Percentiles rank a stretch among this genome's conserved stretches.
Evolutionary conservation across 2,888 invertebrate species (phyloP).

Genomic region (Xestia xanthographa): DNA sequence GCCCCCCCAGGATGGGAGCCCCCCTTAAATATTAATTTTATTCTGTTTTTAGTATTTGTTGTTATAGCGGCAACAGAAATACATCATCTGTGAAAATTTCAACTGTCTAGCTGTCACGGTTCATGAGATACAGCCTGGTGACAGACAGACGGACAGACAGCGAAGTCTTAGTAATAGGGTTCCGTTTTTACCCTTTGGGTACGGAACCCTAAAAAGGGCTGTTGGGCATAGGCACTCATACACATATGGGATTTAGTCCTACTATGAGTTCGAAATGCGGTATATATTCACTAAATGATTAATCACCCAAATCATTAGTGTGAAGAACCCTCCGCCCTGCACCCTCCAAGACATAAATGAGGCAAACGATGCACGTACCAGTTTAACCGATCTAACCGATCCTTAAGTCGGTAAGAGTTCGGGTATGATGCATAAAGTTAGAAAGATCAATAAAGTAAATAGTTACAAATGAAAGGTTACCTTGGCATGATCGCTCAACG

Average conservation of each 20-base stretch:
- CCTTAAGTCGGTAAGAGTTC: neutral
- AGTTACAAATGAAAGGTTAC: slow-evolving; percentile 71
- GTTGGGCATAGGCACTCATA: neutral
- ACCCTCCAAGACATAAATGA: neutral
- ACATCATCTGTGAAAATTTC: too few relatives aligned
- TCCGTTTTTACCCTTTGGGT: too few relatives aligned
- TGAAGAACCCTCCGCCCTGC: neutral
- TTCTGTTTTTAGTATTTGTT: too few relatives aligned
- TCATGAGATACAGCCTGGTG: too few relatives aligned
- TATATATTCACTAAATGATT: neutral
- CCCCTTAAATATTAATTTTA: too few relatives aligned
- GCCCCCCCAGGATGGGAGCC: too few relatives aligned
- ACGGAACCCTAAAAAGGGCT: too few relatives aligned
- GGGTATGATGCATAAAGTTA: neutral
- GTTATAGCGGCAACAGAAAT: too few relatives aligned
- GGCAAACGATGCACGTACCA: neutral
- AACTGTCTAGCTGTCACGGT: too few relatives aligned
- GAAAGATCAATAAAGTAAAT: neutral
- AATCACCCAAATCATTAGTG: too few relatives aligned
- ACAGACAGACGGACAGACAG: too few relatives aligned
- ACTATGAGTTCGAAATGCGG: neutral
- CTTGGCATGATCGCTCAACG: slow-evolving; percentile 90
- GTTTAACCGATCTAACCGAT: neutral
- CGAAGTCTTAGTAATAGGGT: too few relatives aligned
- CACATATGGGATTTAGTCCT: neutral